Base-by-base conservation (phyloP, 2,888 invertebrate species). In the Rhaphigaster nebulosa region DNA sequence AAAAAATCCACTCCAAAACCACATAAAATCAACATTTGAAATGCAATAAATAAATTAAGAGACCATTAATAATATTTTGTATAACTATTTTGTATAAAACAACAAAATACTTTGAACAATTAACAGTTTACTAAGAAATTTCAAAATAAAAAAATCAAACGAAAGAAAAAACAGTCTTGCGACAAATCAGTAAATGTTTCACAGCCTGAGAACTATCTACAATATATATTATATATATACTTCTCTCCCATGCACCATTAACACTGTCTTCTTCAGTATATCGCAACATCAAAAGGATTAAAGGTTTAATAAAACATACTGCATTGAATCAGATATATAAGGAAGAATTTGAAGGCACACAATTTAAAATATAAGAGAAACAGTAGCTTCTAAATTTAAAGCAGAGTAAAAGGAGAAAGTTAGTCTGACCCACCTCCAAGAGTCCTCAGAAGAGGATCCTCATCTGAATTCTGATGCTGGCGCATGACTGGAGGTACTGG, bases 381-480 rank as follows among this genome's bases (percentile, higher is more conserved):
- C 84, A 91, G 92, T 88, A 89, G 56, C 45, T 88, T 38, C 12
- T 50, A 87, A 56, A 87, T 38, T 76, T 76, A 29, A 90, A 91
- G 84, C 45, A 84, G 84, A 84, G 84, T 45, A 84, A 84, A 45
- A 84, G 84, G 45, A 84, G 84, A 84, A 84, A 84, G 41, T 89
- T 89, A 89, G 76, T 89, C 41, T 29, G 70, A 94, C 94, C 95
- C 94, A 96, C 96, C 96, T 94, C 96, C 96, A 95, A 96, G 96
- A 93, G 96, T 95, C 93, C 96, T 96, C 0, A 95, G 95, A 92
- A 95, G 95, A 5, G 96, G 96, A 94, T 96, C 96, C 92, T 96
- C 95, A 54, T 84, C 91, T 34, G 84, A 80, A 60, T 91, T 87
- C 45, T 56, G 52, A 52, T 23, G 50, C 29, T 56, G 90, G 23